Evolutionary conservation across 2,797 vertebrate species (phyloP).

Genomic region (Urocyon cinereoargenteus): DNA sequence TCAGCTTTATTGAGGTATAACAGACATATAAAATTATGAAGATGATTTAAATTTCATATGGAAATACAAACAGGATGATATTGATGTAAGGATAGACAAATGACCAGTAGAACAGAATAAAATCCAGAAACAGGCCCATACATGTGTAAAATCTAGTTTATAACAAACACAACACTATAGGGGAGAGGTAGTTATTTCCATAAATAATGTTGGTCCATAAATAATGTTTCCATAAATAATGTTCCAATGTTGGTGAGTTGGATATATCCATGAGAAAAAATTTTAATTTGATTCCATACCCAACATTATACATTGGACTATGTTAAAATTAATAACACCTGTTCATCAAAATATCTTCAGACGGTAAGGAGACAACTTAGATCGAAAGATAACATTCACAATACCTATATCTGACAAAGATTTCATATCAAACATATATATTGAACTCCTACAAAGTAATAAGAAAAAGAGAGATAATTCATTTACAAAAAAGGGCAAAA

Average conservation of each 20-base stretch:
- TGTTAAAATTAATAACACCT: constrained; percentile 14
- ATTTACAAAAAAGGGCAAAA: neutral
- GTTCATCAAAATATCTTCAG: neutral
- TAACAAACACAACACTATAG: neutral
- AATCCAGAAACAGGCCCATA: neutral
- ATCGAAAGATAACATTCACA: neutral
- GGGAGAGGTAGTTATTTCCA: neutral
- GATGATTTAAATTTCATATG: neutral
- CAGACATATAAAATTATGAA: neutral
- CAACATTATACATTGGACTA: neutral
- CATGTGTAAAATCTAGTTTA: neutral
- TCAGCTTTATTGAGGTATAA: neutral
- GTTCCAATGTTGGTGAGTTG: neutral
- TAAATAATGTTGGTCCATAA: neutral
- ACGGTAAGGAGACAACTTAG: neutral
- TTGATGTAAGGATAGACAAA: neutral
- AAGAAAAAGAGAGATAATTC: neutral
- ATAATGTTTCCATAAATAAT: neutral
- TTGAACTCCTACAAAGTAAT: neutral
- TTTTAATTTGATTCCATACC: neutral
- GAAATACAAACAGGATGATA: neutral
- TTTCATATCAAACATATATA: neutral
- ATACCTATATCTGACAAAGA: neutral
- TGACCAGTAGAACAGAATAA: neutral
- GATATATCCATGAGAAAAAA: neutral